Conservation (phyloP, 2,113 vertebrate species). For the Carollia perspicillata region DNA sequence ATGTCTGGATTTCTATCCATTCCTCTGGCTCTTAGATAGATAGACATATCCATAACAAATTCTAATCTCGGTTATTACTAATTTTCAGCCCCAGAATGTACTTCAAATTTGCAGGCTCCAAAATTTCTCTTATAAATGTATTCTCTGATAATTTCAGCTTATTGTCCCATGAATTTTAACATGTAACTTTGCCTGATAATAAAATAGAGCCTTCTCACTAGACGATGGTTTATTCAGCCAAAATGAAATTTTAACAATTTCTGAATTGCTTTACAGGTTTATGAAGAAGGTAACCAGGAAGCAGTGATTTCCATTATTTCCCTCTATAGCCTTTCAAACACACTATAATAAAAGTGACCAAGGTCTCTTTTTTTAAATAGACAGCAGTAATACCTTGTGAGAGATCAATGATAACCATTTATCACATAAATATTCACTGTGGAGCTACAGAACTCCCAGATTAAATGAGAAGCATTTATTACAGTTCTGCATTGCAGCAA, state of each 20-base stretch:
- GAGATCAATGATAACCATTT: constrained; percentile 62
- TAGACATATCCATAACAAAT: not conserved
- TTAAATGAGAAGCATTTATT: constrained; percentile 77
- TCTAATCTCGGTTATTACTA: constrained; percentile 14
- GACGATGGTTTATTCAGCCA: constrained; percentile 33
- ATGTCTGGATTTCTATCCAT: not conserved
- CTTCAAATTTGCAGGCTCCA: constrained; percentile 4
- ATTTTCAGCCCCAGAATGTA: constrained; percentile 1
- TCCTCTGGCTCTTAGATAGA: not conserved
- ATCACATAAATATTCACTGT: constrained; percentile 63
- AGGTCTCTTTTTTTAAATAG: constrained; percentile 52
- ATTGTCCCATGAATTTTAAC: constrained; percentile 38
- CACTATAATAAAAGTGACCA: constrained; percentile 46
- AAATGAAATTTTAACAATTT: constrained; percentile 24
- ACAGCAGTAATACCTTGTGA: constrained; percentile 49
- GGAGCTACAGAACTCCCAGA: constrained; percentile 17
- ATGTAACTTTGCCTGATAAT: not conserved
- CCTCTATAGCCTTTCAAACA: constrained; percentile 50
- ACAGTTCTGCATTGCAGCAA: constrained; percentile 75
- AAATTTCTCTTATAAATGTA: not conserved
- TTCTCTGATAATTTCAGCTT: not conserved
- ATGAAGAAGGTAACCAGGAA: constrained; percentile 30
- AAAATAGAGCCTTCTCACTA: constrained; percentile 25
- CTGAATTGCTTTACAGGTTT: not conserved
- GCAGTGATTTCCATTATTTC: not conserved